phyloP scores from a whole-genome alignment of 2,113 vertebrate genomes.

The Pelecanoides urinatrix region DNA sequence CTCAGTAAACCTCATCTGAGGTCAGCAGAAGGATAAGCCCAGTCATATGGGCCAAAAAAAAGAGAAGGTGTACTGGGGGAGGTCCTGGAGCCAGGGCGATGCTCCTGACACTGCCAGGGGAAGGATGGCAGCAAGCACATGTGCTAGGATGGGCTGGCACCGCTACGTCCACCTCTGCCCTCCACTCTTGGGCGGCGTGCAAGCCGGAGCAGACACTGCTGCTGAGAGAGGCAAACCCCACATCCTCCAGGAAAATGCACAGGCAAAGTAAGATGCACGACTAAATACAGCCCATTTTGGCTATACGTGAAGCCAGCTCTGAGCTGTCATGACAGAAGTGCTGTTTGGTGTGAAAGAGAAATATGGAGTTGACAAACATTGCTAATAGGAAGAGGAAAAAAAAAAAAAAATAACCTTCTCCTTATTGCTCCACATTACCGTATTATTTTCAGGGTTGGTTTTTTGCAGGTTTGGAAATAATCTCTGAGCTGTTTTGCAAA shows the following conservation, averaged over 20 bases:
- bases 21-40: neutral
- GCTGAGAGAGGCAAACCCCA: neutral
- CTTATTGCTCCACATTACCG: neutral
- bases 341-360: neutral
- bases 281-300: neutral
- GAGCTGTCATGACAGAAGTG: neutral
- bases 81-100: neutral
- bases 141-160: neutral
- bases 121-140: neutral
- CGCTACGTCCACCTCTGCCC: no score
- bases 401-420: neutral
- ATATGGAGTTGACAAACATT: neutral
- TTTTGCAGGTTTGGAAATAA: conserved; percentile 13
- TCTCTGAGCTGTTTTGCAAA: conserved; percentile 31
- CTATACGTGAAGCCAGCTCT: neutral
- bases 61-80: rapidly evolving
- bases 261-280: neutral
- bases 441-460: conserved; percentile 38
- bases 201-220: neutral
- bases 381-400: neutral
- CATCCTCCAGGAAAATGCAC: neutral
- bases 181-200: rapidly evolving
- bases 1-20: neutral
- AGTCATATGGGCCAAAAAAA: neutral
- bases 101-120: neutral